Evolutionary conservation across 2,888 invertebrate genomes (phyloP), one percentile per base, ranked within the genome.

Genomic region (Drosophila melanosoma): DNA sequence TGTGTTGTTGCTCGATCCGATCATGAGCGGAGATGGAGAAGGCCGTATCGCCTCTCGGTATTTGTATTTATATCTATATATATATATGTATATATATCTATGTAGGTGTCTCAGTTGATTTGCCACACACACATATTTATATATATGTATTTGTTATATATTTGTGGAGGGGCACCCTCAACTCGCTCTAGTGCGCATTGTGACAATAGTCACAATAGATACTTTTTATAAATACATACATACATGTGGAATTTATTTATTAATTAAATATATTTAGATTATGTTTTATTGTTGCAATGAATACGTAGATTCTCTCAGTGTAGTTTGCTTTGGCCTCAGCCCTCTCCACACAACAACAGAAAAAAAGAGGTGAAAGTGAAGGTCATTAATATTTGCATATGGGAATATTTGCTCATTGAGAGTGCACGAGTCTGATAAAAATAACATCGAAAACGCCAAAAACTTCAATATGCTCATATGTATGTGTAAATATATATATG

Each of bases 351-450:
- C 56, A 26, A 56, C 26, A 57, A 35, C 29, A 53, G 10, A 60
- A 62, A 56, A 73, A 79, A 70, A 63, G 64, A 81, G 88, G 87
- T 85, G 87, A 87, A 87, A 87, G 87, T 87, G 87, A 87, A 87
- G 87, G 87, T 87, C 87, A 88, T 85, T 85, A 87, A 83, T 82
- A 81, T 87, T 87, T 85, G 88, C 86, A 89, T 87, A 88, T 81
- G 83, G 67, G 82, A 84, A 79, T 89, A 72, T 79, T 77, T 79
- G 74, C 76, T 65, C 67, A 73, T 70, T 66, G 29, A 70, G 60
- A 54, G 70, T 58, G 69, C 69, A 68, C 51, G 60, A 53, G 60
- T 66, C 32, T 56, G 54, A 60, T 68, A 68, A 76, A 61, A 68
- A 69, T 49, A 63, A 65, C 67, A 74, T 69, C 69, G 51, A 77